These are phyloP conservation scores for Panorpa germanica DNA, from an alignment of 2,888 invertebrate genomes.

Conservation along the genomic window DNA sequence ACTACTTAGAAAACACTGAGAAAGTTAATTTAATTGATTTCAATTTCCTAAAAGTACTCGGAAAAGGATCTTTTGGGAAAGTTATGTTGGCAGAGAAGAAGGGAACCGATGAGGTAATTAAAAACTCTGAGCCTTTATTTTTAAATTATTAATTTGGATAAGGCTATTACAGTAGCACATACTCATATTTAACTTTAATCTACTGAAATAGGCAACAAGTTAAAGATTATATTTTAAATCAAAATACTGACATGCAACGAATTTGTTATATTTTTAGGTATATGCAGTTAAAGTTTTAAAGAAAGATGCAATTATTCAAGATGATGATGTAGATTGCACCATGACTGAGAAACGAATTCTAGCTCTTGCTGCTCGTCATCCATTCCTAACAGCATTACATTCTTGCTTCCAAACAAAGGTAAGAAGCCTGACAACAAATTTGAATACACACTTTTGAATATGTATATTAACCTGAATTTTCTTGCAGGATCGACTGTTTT, in stretches of 20 bases:
- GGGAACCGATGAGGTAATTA: conserved; percentile 59
- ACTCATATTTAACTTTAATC: no score
- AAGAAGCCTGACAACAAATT: conserved; percentile 13
- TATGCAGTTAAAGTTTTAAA: conserved; percentile 80
- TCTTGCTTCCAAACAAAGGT: conserved; percentile 92
- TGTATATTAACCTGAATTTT: no score
- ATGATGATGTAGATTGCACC: conserved; percentile 98
- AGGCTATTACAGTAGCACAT: no score
- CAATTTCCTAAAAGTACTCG: conserved; percentile 93
- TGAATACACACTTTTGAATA: conserved; percentile 1
- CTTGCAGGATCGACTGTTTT: conserved; percentile 72
- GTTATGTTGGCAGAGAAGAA: conserved; percentile 95
- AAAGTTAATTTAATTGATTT: conserved; percentile 75
- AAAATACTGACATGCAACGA: no score
- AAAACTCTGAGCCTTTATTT: conserved; percentile 6
- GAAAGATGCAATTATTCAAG: conserved; percentile 95
- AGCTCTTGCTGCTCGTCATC: conserved; percentile 92
- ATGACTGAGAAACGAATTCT: conserved; percentile 97
- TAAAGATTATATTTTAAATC: no score
- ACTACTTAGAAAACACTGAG: conserved; percentile 15
- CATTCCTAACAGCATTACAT: conserved; percentile 92
- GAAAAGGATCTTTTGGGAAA: conserved; percentile 98
- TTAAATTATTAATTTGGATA: conserved; percentile 3
- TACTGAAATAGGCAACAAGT: no score
- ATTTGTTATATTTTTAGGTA: conserved; percentile 38